Conservation (phyloP, 1,140 invertebrate genomes). For the Lamellibrachia luymesi region DNA sequence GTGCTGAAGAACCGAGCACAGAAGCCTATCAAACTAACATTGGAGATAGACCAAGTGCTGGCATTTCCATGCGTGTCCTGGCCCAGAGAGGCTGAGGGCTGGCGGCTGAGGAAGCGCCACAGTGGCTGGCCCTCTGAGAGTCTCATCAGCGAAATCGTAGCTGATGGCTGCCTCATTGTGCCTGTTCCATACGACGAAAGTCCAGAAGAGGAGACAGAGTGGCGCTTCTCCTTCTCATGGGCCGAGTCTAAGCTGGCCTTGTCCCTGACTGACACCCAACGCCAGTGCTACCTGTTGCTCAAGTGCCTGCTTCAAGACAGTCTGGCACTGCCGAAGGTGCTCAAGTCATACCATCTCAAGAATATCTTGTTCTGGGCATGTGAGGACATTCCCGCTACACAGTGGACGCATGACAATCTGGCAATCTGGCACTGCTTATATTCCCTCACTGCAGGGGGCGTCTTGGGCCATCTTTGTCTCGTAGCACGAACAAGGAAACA, state of each 20-base stretch:
- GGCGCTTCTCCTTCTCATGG: slow-evolving; percentile 8
- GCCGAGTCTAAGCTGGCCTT: background rate
- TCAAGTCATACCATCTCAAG: slow-evolving; percentile 17
- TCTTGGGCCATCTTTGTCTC: too few species aligned
- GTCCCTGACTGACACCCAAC: background rate
- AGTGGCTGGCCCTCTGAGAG: background rate
- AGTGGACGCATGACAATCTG: background rate
- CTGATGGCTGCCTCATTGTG: slow-evolving; percentile 5
- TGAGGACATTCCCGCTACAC: background rate
- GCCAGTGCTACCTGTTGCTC: slow-evolving; percentile 9
- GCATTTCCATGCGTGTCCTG: slow-evolving; percentile 3
- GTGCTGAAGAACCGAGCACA: background rate
- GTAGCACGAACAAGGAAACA: too few species aligned
- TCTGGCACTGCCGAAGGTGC: background rate
- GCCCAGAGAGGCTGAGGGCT: background rate
- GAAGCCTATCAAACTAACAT: background rate
- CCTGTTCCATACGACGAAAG: background rate
- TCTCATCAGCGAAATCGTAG: background rate
- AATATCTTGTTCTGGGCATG: slow-evolving; percentile 7
- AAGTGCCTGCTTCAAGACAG: slow-evolving; percentile 6
- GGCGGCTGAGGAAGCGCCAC: background rate
- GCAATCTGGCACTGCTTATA: background rate
- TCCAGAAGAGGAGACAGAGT: background rate
- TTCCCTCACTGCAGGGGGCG: too few species aligned
- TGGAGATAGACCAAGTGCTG: background rate